These are phyloP conservation scores for Anableps anableps DNA, from an alignment of 2,797 vertebrate species.

Conservation along the genomic window DNA sequence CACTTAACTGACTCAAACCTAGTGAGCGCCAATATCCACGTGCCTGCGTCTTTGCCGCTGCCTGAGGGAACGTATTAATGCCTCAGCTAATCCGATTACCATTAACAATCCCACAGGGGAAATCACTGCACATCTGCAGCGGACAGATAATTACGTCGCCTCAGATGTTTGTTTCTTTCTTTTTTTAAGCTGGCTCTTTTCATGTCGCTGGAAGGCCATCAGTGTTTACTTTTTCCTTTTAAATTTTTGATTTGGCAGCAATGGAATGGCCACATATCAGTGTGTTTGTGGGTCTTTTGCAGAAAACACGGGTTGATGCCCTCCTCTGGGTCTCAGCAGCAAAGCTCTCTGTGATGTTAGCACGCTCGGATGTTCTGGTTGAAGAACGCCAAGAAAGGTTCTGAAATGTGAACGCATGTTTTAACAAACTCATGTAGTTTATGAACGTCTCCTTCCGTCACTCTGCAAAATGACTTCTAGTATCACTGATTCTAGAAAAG, in stretches of 20 bases:
- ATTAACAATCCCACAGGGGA: constrained; percentile 79
- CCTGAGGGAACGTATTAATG: constrained; percentile 79
- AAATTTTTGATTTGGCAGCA: constrained; percentile 4
- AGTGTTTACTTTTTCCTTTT: constrained; percentile 6
- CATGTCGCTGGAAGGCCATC: constrained; percentile 59
- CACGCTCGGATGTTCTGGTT: constrained; percentile 22
- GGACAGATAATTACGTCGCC: constrained; percentile 78
- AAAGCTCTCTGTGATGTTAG: constrained; percentile 33
- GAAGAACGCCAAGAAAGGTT: not conserved
- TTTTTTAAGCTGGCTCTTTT: constrained; percentile 40
- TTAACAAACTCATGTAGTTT: not conserved
- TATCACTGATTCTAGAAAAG: not conserved
- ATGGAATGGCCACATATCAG: constrained; percentile 30
- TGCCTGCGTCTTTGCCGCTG: constrained; percentile 60
- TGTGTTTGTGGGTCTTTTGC: constrained; percentile 36
- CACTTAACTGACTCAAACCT: constrained; percentile 69
- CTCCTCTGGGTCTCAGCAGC: constrained; percentile 41
- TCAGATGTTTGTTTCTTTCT: constrained; percentile 73
- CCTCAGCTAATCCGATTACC: constrained; percentile 84
- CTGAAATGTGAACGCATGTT: constrained; percentile 21
- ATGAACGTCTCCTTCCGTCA: not conserved
- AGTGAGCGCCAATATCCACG: constrained; percentile 70
- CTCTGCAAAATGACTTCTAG: not conserved
- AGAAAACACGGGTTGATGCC: constrained; percentile 39
- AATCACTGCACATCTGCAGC: constrained; percentile 80